Evolutionary conservation across 2,888 invertebrate species (phyloP).

Genomic region (Pristionchus japonicus): DNA sequence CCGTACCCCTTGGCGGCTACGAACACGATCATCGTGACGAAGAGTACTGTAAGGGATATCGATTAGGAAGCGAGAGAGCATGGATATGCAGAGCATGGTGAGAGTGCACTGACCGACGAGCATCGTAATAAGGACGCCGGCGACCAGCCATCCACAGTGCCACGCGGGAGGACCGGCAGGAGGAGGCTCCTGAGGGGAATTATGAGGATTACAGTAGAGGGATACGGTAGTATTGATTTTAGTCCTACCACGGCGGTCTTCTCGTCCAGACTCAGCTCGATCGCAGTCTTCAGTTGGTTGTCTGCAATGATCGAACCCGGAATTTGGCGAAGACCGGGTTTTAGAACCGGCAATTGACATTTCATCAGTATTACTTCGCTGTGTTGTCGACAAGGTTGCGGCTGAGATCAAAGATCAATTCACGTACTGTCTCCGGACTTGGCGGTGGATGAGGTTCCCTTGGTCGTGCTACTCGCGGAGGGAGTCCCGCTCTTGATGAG

Average conservation of each 20-base stretch:
- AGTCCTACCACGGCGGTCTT: background rate
- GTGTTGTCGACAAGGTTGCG: too few species aligned
- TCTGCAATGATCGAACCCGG: background rate
- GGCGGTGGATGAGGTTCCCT: background rate
- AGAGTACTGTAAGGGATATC: background rate
- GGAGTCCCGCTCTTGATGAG: background rate
- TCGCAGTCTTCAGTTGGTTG: background rate
- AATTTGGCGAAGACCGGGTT: too few species aligned
- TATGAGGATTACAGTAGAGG: too few species aligned
- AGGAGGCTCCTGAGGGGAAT: background rate
- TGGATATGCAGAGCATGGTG: too few species aligned
- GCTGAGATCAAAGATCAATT: too few species aligned
- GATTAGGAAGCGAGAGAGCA: too few species aligned
- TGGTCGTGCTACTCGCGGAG: background rate
- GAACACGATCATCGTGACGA: background rate
- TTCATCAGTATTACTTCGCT: too few species aligned
- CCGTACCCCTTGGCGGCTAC: background rate
- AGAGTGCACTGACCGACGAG: background rate
- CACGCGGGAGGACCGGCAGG: background rate
- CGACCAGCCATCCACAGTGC: conserved; percentile 1
- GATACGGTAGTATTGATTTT: background rate
- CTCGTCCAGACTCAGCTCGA: background rate
- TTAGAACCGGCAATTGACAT: too few species aligned
- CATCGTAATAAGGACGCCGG: background rate
- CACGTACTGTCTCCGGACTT: background rate